A percentile compares a stretch with the other conserved stretches of the same genome.
Conservation (phyloP, 1,140 invertebrate genomes). For the Micrasema minimum region DNA sequence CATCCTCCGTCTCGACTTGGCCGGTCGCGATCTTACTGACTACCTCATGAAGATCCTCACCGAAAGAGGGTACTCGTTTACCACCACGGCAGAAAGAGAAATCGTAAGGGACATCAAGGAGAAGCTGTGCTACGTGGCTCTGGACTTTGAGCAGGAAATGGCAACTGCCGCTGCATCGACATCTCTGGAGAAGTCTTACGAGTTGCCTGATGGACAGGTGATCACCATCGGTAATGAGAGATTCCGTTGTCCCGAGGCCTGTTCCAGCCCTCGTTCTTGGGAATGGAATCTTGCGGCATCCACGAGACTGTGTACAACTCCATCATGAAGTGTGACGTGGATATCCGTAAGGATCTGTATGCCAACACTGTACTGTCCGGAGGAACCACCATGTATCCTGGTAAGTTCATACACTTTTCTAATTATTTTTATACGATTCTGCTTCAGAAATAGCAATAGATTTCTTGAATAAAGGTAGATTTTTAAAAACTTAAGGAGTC, state of each 20-base stretch:
- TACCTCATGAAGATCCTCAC: slow-evolving; percentile 91
- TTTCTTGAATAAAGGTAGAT: no score
- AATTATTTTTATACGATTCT: no score
- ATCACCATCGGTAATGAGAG: slow-evolving; percentile 94
- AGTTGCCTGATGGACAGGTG: slow-evolving; percentile 86
- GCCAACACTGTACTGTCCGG: slow-evolving; percentile 92
- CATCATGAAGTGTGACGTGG: slow-evolving; percentile 95
- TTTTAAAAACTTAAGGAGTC: no score
- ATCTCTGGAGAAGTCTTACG: slow-evolving; percentile 87
- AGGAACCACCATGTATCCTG: slow-evolving; percentile 80
- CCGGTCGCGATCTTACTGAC: slow-evolving; percentile 87
- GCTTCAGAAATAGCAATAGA: no score
- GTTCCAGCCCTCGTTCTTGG: slow-evolving; percentile 91
- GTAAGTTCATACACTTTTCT: slow-evolving; percentile 54
- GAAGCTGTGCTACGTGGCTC: slow-evolving; percentile 85
- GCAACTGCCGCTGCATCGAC: slow-evolving; percentile 83
- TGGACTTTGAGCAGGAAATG: slow-evolving; percentile 91
- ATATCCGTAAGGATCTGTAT: slow-evolving; percentile 91
- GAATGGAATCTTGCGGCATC: slow-evolving; percentile 92
- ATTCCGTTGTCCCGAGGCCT: slow-evolving; percentile 95
- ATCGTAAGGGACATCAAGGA: slow-evolving; percentile 90
- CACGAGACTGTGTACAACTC: slow-evolving; percentile 94
- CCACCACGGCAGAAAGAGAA: slow-evolving; percentile 81
- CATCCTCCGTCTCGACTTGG: slow-evolving; percentile 90
- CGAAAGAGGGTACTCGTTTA: slow-evolving; percentile 80